Conservation (phyloP, 2,888 invertebrate species). For the Andrena chrysosceles region DNA sequence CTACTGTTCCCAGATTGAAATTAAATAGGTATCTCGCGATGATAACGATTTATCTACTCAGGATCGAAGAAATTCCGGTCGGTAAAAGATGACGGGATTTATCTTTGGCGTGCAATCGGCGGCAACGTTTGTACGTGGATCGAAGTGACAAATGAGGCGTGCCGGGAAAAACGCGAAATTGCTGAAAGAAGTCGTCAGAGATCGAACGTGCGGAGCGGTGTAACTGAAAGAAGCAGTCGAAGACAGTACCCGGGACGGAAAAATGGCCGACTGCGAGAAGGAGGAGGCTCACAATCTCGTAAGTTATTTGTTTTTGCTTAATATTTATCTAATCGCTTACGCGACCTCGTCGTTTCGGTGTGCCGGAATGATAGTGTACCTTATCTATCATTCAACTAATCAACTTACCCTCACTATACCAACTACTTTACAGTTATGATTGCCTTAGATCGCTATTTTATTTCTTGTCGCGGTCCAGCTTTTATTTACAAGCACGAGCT, state of each 20-base stretch:
- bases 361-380: slow-evolving; percentile 70
- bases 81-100: slow-evolving; percentile 39
- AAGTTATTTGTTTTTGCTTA: slow-evolving; percentile 83
- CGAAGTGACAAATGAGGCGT: slow-evolving; percentile 5
- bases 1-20: slow-evolving; percentile 18
- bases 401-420: slow-evolving; percentile 37
- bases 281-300: slow-evolving; percentile 92
- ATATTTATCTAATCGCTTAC: slow-evolving; percentile 83
- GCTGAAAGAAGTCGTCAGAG: slow-evolving; percentile 6
- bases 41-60: slow-evolving; percentile 57
- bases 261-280: slow-evolving; percentile 92
- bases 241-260: slow-evolving; percentile 66
- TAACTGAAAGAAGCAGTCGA: slow-evolving; percentile 41
- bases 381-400: slow-evolving; percentile 73
- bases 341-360: slow-evolving; percentile 58
- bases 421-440: neutral
- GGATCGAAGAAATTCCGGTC: slow-evolving; percentile 30
- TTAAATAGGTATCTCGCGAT: slow-evolving; percentile 34
- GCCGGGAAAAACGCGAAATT: slow-evolving; percentile 8
- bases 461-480: slow-evolving; percentile 18
- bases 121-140: neutral
- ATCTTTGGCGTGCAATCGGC: slow-evolving; percentile 31
- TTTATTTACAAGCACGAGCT: slow-evolving; percentile 4
- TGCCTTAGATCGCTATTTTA: slow-evolving; percentile 29
- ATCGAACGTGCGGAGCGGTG: neutral